Conservation (phyloP, 2,888 invertebrate species). For the Lobophora halterata region DNA sequence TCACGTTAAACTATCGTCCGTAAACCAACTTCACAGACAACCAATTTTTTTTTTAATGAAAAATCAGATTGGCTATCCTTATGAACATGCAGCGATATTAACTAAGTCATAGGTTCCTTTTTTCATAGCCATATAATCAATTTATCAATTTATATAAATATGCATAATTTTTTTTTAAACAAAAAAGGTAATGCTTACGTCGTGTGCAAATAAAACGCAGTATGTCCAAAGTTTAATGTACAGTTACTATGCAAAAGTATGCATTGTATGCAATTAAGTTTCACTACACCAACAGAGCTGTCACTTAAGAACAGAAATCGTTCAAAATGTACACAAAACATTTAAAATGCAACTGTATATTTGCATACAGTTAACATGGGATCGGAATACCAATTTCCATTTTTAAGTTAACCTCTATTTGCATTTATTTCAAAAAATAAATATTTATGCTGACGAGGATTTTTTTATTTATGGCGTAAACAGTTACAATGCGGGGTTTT, state of each 20-base stretch:
- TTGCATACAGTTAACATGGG: constrained; percentile 44
- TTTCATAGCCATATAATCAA: too few species aligned
- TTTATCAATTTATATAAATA: too few species aligned
- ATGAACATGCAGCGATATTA: too few species aligned
- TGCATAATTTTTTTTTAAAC: neutral
- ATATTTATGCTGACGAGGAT: constrained; percentile 38
- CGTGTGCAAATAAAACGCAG: constrained; percentile 16
- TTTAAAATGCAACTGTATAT: constrained; percentile 36
- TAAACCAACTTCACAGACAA: too few species aligned
- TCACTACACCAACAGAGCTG: constrained; percentile 26
- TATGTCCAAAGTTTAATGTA: neutral
- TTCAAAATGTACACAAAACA: constrained; percentile 21
- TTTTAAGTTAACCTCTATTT: constrained; percentile 44
- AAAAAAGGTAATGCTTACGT: constrained; percentile 3
- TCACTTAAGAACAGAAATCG: constrained; percentile 18
- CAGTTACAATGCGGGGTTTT: constrained; percentile 51
- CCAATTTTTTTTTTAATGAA: too few species aligned
- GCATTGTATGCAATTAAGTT: constrained; percentile 27
- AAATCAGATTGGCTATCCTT: too few species aligned
- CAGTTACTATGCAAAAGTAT: constrained; percentile 6
- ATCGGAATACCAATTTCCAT: constrained; percentile 48
- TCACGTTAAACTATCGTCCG: too few species aligned
- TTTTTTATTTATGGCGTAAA: constrained; percentile 60
- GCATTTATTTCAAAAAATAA: constrained; percentile 22
- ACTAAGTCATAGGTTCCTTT: too few species aligned